phyloP scores from a whole-genome alignment of 2,797 vertebrate genomes.

The Epinephelus coioides region DNA sequence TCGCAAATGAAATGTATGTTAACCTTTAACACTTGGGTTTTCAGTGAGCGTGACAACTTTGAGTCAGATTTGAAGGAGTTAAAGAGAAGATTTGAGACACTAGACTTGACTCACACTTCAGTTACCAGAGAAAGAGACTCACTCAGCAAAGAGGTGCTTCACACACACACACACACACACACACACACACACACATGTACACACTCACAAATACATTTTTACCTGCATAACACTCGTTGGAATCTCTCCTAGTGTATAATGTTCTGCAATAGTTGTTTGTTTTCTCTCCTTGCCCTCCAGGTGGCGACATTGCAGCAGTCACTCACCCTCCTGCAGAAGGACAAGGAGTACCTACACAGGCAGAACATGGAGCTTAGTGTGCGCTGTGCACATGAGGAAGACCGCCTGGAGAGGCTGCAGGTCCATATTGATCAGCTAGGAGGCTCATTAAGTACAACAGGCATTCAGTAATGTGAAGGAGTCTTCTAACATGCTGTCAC shows the following conservation, averaged over 20 bases:
- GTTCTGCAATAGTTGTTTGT: not conserved
- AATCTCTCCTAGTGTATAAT: not conserved
- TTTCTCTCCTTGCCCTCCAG: slow-evolving; percentile 77
- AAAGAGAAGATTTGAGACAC: slow-evolving; percentile 88
- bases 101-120: slow-evolving; percentile 87
- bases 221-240: not conserved
- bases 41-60: slow-evolving; percentile 92
- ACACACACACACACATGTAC: not conserved
- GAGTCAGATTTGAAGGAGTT: slow-evolving; percentile 91
- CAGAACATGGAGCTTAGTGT: slow-evolving; percentile 97
- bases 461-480: not conserved
- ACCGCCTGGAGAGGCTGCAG: slow-evolving; percentile 94
- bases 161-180: not conserved
- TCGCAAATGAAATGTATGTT: not conserved
- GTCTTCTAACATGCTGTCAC: not conserved
- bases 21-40: slow-evolving; percentile 28
- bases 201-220: not conserved
- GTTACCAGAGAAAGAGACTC: slow-evolving; percentile 91
- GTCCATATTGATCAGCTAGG: not conserved
- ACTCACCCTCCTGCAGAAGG: slow-evolving; percentile 93
- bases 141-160: slow-evolving; percentile 92
- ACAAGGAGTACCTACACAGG: slow-evolving; percentile 96
- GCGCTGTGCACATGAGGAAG: slow-evolving; percentile 93
- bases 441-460: not conserved
- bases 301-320: slow-evolving; percentile 91